Conservation (phyloP, 1,140 invertebrate species). For the Drosophila parabipectinata region DNA sequence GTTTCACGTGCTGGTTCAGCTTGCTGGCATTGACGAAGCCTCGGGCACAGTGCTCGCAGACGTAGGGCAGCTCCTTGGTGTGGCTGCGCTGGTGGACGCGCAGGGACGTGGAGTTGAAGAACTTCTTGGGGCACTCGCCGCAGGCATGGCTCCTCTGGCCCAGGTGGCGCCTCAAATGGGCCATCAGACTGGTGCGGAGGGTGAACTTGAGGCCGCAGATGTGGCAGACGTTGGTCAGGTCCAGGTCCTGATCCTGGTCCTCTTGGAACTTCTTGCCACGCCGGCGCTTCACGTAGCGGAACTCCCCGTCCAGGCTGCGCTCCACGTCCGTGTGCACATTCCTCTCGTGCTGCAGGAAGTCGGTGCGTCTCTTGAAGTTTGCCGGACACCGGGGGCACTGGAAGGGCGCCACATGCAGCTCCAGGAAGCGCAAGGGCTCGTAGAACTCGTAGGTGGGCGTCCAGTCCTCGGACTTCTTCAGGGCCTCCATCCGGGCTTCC, state of each 20-base stretch:
- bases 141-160: conserved; percentile 56
- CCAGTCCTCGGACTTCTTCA: conserved; percentile 39
- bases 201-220: conserved; percentile 77
- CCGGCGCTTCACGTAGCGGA: conserved; percentile 14
- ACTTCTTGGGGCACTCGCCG: conserved; percentile 70
- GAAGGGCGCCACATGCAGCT: conserved; percentile 71
- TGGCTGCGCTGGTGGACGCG: conserved; percentile 68
- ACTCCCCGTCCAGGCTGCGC: conserved; percentile 21
- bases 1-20: conserved; percentile 85
- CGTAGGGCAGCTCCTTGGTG: conserved; percentile 75
- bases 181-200: conserved; percentile 57
- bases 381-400: conserved; percentile 45
- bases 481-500: conserved; percentile 40
- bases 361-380: conserved; percentile 59
- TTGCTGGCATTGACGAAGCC: conserved; percentile 84
- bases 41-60: conserved; percentile 70
- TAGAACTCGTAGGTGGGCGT: conserved; percentile 66
- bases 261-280: conserved; percentile 2
- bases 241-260: neutral
- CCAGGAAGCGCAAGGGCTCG: conserved; percentile 57
- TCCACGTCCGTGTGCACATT: conserved; percentile 58
- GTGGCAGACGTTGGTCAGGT: conserved; percentile 67
- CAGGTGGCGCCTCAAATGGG: conserved; percentile 66
- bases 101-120: conserved; percentile 65
- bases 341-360: conserved; percentile 54